Base-by-base conservation (phyloP, 23 tunicate species). In the Ascidia mentula region DNA sequence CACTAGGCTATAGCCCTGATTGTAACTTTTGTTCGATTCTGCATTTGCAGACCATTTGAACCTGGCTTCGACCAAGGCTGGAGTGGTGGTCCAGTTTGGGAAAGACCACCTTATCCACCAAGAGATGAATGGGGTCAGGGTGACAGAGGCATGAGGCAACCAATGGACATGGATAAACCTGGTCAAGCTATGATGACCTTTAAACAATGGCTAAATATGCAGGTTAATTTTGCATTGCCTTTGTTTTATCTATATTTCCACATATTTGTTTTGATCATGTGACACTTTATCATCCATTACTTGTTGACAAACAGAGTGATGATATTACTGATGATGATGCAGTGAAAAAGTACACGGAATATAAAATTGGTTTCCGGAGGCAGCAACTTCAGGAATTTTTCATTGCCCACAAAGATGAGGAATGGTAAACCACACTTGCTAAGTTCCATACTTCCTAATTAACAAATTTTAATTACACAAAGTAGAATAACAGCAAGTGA, bases 351-450 rank as follows among this genome's bases (percentile, higher is more conserved):
- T 96, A 96, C 84, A 88, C 86, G 1, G 90, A 91, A 74, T 96
- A 96, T 72, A 96, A 96, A 71, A 74, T 93, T 53, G 71, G 77
- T 35, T 96, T 91, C 79, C 87, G 87, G 35, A 73, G 96, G 32
- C 96, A 96, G 40, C 99, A 96, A 70, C 72, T 96, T 31, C 99
- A 96, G 74, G 96, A 96, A 38, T 96, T 96, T 84, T 96, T 96
- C 69, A 46, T 92, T 71, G 97, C 94, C 12, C 99, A 96, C 80
- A 96, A 96, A 75, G 94, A 91, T 79, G 99, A 96, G 69, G 99
- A 96, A 91, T 96, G 99, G 99, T 89, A 61, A 75, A 80, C 72
- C 0, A 0, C 30, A 45, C 38, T 8, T 72, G n/a, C n/a, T n/a
- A n/a, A n/a, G n/a, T n/a, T n/a, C n/a, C n/a, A n/a, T n/a, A n/a